Percentiles rank a stretch among this genome's conserved stretches.
Evolutionary conservation across 2,888 invertebrate genomes (phyloP).

Genomic region (Eupithecia inturbata): DNA sequence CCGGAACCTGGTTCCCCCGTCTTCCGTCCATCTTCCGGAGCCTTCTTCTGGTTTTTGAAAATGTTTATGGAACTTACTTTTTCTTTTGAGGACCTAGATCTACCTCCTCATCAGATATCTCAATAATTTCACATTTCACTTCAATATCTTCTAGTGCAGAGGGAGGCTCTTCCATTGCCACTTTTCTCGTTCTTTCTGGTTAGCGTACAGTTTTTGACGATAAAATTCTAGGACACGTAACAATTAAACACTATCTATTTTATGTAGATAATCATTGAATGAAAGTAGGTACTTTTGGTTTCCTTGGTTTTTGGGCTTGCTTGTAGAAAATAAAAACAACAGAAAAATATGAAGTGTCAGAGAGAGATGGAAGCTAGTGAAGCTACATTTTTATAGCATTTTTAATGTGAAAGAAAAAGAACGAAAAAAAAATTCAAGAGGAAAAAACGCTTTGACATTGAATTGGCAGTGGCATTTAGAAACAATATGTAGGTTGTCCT

Average conservation of each 20-base stretch:
- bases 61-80: neutral
- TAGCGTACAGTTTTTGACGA: neutral
- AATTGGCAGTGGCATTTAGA: neutral
- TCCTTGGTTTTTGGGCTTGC: neutral
- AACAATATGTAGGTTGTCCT: no score
- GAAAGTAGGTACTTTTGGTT: neutral
- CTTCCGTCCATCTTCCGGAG: no score
- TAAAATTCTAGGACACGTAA: neutral
- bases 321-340: constrained; percentile 6
- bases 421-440: neutral
- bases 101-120: constrained; percentile 27
- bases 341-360: neutral
- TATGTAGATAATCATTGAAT: neutral
- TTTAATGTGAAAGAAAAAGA: neutral
- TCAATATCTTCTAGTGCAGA: constrained; percentile 4
- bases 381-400: constrained; percentile 12
- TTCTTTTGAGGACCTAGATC: constrained; percentile 29
- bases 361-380: constrained; percentile 12
- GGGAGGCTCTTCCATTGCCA: neutral
- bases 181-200: neutral
- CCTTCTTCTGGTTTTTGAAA: neutral
- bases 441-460: constrained; percentile 3
- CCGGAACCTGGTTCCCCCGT: no score
- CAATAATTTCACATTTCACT: constrained; percentile 34
- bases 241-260: neutral